Evolutionary conservation across 2,888 invertebrate genomes (phyloP), one percentile per base, ranked within the genome.

Genomic region (Criorhina ranunculi): DNA sequence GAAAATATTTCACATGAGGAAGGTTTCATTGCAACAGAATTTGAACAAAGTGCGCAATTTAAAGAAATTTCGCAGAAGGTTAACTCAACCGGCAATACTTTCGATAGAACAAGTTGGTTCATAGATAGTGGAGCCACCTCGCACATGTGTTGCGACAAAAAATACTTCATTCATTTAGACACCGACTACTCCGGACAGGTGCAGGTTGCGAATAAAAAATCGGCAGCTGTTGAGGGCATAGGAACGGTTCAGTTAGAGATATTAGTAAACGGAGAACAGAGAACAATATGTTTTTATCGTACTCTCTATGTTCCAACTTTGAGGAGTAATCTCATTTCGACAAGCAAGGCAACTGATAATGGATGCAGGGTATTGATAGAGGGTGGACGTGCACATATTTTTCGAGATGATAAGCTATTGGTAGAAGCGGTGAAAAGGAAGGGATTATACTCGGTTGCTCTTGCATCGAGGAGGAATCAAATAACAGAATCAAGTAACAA

Each of bases 371-470:
- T 60, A 9, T 12, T 42, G 19, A 59, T 59, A 24, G 40, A 59
- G 40, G 40, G 59, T 5, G 59, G 19, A n/a, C 40, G 59, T 40
- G 59, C 24, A 40, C 40, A 59, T 6, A 59, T 59, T 40, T 59
- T 35, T 17, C 33, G 55, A 55, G 12, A 9, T 69, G 17, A 53
- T 24, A 40, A 17, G 12, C n/a, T 53, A 5, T 42, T 70, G 9
- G 8, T 57, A 31, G 69, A 70, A 46, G 55, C 69, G n/a, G n/a
- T n/a, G n/a, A n/a, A n/a, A n/a, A n/a, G n/a, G n/a, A n/a, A n/a
- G n/a, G 49, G 70, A 6, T 19, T 59, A 1, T 70, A 66, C 24
- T 70, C 35, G 44, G 59, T 70, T n/a, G n/a, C n/a, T n/a, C n/a
- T n/a, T n/a, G n/a, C n/a, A n/a, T n/a, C n/a, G n/a, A n/a, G n/a